These are phyloP conservation scores for Orchestes rusci DNA, from an alignment of 2,888 invertebrate species.

Conservation along the genomic window DNA sequence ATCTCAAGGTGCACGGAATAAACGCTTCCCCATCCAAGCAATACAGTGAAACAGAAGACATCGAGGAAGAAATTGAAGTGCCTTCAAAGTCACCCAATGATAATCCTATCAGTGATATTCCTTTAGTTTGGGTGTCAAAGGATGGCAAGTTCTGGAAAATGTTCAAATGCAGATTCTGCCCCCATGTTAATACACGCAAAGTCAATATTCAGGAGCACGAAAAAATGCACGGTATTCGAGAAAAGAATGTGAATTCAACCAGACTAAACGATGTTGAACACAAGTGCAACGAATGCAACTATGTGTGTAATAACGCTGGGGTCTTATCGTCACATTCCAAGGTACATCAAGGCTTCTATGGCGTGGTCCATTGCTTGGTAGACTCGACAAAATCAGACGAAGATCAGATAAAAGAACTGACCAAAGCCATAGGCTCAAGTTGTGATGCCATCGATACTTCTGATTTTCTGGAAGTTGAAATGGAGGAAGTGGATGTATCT, in stretches of 20 bases:
- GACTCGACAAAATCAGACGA: conserved; percentile 59
- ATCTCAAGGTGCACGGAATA: conserved; percentile 68
- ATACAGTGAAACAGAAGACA: conserved; percentile 32
- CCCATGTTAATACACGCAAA: conserved; percentile 74
- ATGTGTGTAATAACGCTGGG: conserved; percentile 65
- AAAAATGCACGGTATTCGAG: conserved; percentile 59
- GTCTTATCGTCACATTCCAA: conserved; percentile 66
- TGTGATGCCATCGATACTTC: conserved; percentile 20
- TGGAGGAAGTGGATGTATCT: conserved; percentile 27
- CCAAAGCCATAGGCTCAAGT: conserved; percentile 28
- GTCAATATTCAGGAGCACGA: conserved; percentile 79
- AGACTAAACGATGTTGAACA: conserved; percentile 48
- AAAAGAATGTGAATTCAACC: conserved; percentile 33
- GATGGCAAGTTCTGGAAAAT: conserved; percentile 69
- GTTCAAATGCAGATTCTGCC: conserved; percentile 78
- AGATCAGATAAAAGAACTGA: conserved; percentile 53
- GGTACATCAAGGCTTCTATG: conserved; percentile 64
- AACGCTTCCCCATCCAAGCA: conserved; percentile 43
- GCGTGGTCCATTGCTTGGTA: conserved; percentile 64
- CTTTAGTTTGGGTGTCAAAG: conserved; percentile 69
- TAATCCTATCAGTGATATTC: conserved; percentile 52
- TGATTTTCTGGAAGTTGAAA: conserved; percentile 26
- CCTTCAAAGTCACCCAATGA: conserved; percentile 35
- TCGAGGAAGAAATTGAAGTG: conserved; percentile 37
- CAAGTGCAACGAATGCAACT: conserved; percentile 73